These are phyloP conservation scores for Torymus texanus DNA, from an alignment of 2,888 invertebrate genomes.

Conservation along the genomic window DNA sequence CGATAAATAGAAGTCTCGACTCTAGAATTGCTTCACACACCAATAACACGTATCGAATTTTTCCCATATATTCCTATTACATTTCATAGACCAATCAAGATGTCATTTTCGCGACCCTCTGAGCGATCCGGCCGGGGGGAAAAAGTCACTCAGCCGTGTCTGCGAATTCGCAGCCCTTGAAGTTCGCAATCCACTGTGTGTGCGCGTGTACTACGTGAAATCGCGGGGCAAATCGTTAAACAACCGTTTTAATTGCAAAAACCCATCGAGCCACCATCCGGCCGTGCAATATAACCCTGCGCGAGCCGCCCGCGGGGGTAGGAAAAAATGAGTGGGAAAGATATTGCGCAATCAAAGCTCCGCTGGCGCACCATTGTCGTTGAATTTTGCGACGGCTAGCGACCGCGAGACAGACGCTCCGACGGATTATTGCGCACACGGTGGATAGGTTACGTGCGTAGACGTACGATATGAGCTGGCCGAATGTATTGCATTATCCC, in stretches of 20 bases:
- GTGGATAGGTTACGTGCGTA: conserved; percentile 28
- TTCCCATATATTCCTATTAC: neutral
- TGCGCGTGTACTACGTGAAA: conserved; percentile 40
- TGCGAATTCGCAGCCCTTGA: neutral
- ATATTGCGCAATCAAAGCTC: conserved; percentile 44
- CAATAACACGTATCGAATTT: neutral
- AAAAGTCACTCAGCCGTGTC: neutral
- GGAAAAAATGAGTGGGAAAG: conserved; percentile 28
- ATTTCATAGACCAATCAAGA: conserved; percentile 7
- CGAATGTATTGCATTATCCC: conserved; percentile 65
- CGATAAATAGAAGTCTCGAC: too few species aligned
- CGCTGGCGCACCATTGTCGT: conserved; percentile 31
- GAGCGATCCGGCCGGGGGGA: too few species aligned
- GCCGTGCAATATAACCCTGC: neutral
- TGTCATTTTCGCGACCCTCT: neutral
- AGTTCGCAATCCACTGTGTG: neutral
- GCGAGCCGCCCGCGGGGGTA: neutral
- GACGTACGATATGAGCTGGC: conserved; percentile 48
- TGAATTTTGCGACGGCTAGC: conserved; percentile 33
- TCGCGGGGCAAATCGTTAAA: conserved; percentile 46
- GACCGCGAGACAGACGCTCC: neutral
- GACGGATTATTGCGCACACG: too few species aligned
- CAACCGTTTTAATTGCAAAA: conserved; percentile 54
- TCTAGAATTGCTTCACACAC: neutral
- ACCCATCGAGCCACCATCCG: conserved; percentile 17